Percentiles rank a stretch among this genome's conserved stretches.
Evolutionary conservation across 2,113 vertebrate species (phyloP).

Genomic region (Trematomus loennbergii): DNA sequence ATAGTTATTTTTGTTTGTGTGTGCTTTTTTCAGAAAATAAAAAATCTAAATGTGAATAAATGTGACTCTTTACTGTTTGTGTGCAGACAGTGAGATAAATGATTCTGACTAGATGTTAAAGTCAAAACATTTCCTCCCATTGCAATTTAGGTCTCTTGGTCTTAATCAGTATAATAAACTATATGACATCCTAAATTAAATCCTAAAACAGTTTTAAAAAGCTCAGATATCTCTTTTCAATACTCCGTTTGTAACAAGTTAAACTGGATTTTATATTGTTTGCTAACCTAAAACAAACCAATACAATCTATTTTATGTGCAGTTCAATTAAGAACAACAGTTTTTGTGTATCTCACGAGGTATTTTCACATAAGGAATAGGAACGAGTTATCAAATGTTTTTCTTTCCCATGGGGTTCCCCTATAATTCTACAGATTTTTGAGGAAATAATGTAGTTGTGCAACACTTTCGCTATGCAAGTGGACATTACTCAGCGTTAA

Average conservation of each 20-base stretch:
- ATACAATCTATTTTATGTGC: background rate
- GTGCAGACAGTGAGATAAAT: background rate
- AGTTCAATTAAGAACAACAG: too few relatives aligned
- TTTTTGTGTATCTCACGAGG: too few relatives aligned
- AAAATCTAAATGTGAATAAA: constrained; percentile 19
- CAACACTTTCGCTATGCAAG: background rate
- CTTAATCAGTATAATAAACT: background rate
- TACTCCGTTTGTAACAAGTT: background rate
- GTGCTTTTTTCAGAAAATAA: constrained; percentile 55
- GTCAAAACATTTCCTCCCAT: background rate
- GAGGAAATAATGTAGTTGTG: constrained; percentile 13
- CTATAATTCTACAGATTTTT: background rate
- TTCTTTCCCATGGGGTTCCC: constrained; percentile 19
- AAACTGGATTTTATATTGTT: background rate
- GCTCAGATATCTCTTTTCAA: background rate
- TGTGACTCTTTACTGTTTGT: constrained; percentile 8
- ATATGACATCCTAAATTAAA: background rate
- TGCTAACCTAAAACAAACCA: background rate
- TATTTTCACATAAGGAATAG: too few relatives aligned
- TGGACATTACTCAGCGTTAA: too few relatives aligned
- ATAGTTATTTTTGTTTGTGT: constrained; percentile 42
- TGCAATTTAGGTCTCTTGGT: background rate
- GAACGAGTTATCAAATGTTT: background rate
- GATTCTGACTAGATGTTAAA: background rate
- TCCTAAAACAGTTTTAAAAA: background rate